Base-by-base conservation (phyloP, 2,888 invertebrate genomes). In the Epirrhoe alternata region DNA sequence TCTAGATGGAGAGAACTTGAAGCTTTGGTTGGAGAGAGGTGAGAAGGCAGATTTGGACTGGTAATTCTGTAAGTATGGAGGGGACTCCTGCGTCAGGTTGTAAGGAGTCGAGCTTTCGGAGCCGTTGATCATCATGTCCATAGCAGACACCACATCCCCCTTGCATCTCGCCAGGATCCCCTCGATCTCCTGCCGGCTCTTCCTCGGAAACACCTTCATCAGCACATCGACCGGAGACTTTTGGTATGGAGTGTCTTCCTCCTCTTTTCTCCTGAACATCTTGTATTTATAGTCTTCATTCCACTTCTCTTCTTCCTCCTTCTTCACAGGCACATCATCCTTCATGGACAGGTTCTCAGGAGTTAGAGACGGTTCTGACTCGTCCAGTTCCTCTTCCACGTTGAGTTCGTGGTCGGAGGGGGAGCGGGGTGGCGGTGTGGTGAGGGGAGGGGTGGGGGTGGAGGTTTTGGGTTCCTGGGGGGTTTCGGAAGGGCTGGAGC, bases 91-190 rank as follows among this genome's bases (percentile, higher is more conserved):
- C 0, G 87, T 88, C 50, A 92, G 74, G 59, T 84, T 87, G 75
- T 90, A 92, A 75, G 90, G 70, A 78, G 83, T 68, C 68, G 84
- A 63, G 24, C 24, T 24, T 12, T 89, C 90, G 0, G 85, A 94
- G 0, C 96, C 96, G 70, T 96, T 96, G 12, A 97, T 94, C 94
- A 99, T 96, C 82, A 97, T 95, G 83, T 99, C 98, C 95, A 99
- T 98, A 0, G 98, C 98, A 75, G 97, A 97, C 0, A 98, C 95
- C 0, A 98, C 97, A 84, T 99, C 98, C 0, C 98, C 98, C 86
- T 97, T 96, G 86, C 97, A 97, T 68, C 97, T 95, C 73, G 97
- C 96, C 17, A 99, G 92, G 52, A 97, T 95, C 4, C 96, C 95
- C 85, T 98, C 98, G 1, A 99, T 97, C 80, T 98, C 97, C 56